Conservation (phyloP, 1,140 invertebrate genomes). For the Zaprionus tsacasi region DNA sequence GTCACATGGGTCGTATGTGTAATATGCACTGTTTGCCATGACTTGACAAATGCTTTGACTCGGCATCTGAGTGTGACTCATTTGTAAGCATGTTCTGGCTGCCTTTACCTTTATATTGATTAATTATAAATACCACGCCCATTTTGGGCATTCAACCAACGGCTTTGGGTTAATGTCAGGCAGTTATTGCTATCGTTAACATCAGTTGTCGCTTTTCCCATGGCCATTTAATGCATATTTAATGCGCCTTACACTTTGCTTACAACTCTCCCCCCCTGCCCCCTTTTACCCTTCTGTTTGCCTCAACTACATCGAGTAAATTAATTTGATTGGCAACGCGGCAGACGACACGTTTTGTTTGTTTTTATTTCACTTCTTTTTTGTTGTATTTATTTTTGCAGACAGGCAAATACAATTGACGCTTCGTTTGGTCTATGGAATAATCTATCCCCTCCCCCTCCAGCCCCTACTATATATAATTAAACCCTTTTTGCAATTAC, state of each 20-base stretch:
- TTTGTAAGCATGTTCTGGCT: constrained; percentile 1
- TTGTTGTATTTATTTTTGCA: neutral
- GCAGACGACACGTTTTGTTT: constrained; percentile 2
- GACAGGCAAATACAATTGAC: constrained; percentile 32
- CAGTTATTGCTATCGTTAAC: constrained; percentile 45
- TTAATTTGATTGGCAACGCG: constrained; percentile 51
- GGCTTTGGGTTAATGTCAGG: constrained; percentile 22
- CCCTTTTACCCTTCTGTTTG: no score
- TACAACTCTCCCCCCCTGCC: no score
- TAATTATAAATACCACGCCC: constrained; percentile 41
- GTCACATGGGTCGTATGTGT: constrained; percentile 45
- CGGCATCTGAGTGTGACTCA: constrained; percentile 31
- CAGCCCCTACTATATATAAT: neutral
- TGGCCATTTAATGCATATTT: constrained; percentile 68
- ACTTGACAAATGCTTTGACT: constrained; percentile 40
- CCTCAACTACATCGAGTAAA: constrained; percentile 44
- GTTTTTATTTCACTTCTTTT: constrained; percentile 11
- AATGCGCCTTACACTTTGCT: constrained; percentile 56
- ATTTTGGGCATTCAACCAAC: constrained; percentile 23
- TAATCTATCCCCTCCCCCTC: neutral
- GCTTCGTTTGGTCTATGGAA: constrained; percentile 21
- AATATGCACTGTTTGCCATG: constrained; percentile 27
- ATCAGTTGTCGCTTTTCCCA: constrained; percentile 56
- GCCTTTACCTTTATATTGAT: constrained; percentile 51
- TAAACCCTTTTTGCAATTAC: constrained; percentile 44